Percentiles rank a stretch among this genome's conserved stretches.
These are phyloP conservation scores for Pseudopleuronectes americanus DNA, from an alignment of 2,797 vertebrate species.

Conservation along the genomic window DNA sequence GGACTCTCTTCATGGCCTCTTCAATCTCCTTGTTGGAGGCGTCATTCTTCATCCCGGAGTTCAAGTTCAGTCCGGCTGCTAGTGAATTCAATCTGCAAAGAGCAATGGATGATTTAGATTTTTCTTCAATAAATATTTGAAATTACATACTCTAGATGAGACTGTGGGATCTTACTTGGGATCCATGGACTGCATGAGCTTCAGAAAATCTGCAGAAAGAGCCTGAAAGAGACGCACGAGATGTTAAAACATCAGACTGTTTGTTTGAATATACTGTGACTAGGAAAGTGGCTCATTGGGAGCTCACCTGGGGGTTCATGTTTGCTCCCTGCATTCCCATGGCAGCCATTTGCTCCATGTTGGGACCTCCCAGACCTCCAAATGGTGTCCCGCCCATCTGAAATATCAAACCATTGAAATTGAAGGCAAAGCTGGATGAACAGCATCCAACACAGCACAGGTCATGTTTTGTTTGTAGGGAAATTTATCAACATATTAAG, in stretches of 20 bases:
- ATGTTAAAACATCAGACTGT: rapidly evolving
- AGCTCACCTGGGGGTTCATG: conserved; percentile 93
- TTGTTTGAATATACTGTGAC: rapidly evolving
- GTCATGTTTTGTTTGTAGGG: no score
- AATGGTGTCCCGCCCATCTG: conserved; percentile 95
- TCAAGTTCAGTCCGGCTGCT: conserved; percentile 91
- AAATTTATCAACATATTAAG: no score
- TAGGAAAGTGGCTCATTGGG: background rate
- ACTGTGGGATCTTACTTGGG: conserved; percentile 90
- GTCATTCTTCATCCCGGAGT: conserved; percentile 92
- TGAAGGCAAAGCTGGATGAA: background rate
- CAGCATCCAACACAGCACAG: no score
- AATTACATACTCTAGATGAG: background rate
- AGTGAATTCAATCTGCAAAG: conserved; percentile 92
- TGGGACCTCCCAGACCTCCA: conserved; percentile 92
- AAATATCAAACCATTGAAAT: background rate
- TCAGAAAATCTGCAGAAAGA: conserved; percentile 95
- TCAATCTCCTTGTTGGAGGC: conserved; percentile 98
- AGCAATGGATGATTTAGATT: conserved; percentile 19
- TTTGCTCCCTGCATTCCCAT: conserved; percentile 93
- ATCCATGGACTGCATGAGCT: conserved; percentile 98
- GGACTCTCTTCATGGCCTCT: conserved; percentile 99
- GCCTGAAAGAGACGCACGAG: conserved; percentile 77
- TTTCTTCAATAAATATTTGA: background rate
- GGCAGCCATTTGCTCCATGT: conserved; percentile 95